Percentiles rank a stretch among this genome's conserved stretches.
Evolutionary conservation across 2,113 vertebrate genomes (phyloP).

Genomic region (Synodontis membranacea): DNA sequence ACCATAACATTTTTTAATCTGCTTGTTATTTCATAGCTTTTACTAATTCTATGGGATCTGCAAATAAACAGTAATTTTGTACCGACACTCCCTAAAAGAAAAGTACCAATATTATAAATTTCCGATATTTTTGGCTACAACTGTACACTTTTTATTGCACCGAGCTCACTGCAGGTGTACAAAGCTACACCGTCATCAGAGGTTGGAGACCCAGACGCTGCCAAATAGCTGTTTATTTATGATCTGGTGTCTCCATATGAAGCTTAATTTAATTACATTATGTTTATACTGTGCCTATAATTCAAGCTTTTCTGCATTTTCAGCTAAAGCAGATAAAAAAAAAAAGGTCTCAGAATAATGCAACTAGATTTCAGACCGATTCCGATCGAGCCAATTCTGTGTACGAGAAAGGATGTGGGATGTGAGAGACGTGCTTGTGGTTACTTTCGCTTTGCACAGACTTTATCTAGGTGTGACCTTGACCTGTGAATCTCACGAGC

Average conservation of each 20-base stretch:
- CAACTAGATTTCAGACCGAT: background rate
- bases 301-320: background rate
- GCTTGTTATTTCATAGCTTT: no score
- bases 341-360: background rate
- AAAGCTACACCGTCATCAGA: slow-evolving; percentile 30
- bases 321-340: background rate
- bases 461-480: background rate
- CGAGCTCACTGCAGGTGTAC: slow-evolving; percentile 29
- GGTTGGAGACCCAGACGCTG: background rate
- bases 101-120: no score
- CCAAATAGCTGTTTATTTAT: slow-evolving; percentile 30
- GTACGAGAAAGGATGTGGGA: background rate
- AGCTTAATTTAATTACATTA: background rate
- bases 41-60: no score
- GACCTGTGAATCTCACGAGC: background rate
- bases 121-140: background rate
- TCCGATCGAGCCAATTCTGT: background rate
- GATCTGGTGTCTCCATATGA: background rate
- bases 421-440: background rate
- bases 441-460: background rate
- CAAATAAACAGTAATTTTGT: no score
- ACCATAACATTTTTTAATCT: no score
- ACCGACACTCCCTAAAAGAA: no score
- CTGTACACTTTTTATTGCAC: background rate
- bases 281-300: background rate